A percentile compares a stretch with the other conserved stretches of the same genome.
These are phyloP conservation scores for Recurvirostra avosetta DNA, from an alignment of 2,113 vertebrate species.

Conservation along the genomic window DNA sequence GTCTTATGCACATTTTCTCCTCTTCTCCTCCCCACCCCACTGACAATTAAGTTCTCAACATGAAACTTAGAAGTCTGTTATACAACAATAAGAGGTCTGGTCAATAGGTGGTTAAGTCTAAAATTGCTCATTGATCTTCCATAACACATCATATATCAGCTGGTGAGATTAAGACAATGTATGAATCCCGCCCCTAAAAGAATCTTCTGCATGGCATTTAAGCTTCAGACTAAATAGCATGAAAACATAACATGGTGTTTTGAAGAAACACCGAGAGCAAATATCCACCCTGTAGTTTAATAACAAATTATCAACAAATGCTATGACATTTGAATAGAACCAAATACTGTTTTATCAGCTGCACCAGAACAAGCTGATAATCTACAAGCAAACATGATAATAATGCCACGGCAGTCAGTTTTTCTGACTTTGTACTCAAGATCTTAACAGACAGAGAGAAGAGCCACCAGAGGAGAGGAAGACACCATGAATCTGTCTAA, in stretches of 20 bases:
- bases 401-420: not conserved
- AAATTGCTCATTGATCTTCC: not conserved
- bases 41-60: not conserved
- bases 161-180: not conserved
- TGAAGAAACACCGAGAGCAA: not conserved
- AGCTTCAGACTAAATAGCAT: not conserved
- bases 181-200: not conserved
- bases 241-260: not conserved
- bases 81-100: not conserved
- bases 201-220: not conserved
- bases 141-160: not conserved
- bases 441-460: not conserved
- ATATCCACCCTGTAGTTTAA: not conserved
- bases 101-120: not conserved
- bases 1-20: not conserved
- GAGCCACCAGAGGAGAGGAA: not conserved
- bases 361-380: not conserved
- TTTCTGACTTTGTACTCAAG: not conserved
- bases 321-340: not conserved
- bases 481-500: not conserved
- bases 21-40: not conserved
- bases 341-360: not conserved
- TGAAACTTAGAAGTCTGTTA: not conserved
- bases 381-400: not conserved
- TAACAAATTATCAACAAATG: not conserved